A percentile compares a stretch with the other conserved stretches of the same genome.
phyloP scores from a whole-genome alignment of 1,140 invertebrate genomes.

The Bathynomus jamesi region DNA sequence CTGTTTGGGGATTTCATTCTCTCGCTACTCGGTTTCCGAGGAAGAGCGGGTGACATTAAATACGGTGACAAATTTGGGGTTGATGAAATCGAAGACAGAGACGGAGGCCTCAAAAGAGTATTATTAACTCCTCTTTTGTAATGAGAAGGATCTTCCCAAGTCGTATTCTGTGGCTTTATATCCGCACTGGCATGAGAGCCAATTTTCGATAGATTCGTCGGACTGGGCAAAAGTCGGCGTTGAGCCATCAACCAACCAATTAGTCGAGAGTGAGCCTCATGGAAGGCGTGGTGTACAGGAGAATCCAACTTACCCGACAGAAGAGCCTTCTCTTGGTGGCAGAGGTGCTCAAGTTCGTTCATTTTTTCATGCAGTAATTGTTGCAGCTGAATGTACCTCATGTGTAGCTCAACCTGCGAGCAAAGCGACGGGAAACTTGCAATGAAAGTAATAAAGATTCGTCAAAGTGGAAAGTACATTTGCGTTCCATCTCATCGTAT shows the following conservation, averaged over 20 bases:
- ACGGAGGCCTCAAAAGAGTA: not conserved
- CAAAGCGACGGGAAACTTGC: too few species aligned
- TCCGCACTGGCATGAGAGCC: not conserved
- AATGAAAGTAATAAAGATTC: too few species aligned
- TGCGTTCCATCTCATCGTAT: too few species aligned
- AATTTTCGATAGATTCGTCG: slow-evolving; percentile 1
- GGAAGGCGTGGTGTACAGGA: slow-evolving; percentile 24
- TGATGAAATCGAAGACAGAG: too few species aligned
- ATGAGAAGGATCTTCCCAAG: not conserved
- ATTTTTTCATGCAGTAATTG: slow-evolving; percentile 75
- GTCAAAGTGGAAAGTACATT: too few species aligned
- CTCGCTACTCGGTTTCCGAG: too few species aligned
- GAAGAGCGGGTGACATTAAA: too few species aligned
- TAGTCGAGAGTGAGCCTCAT: slow-evolving; percentile 31
- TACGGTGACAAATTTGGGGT: too few species aligned
- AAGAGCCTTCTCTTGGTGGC: slow-evolving; percentile 70
- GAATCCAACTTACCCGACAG: slow-evolving; percentile 40
- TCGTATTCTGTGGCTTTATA: not conserved
- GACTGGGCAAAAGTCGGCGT: slow-evolving; percentile 32
- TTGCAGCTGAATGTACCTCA: slow-evolving; percentile 82
- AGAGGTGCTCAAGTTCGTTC: slow-evolving; percentile 71
- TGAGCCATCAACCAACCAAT: slow-evolving; percentile 32
- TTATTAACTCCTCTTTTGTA: not conserved
- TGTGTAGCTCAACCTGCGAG: slow-evolving; percentile 68
- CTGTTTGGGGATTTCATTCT: too few species aligned